Evolutionary conservation across 2,888 invertebrate genomes (phyloP), one percentile per base, ranked within the genome.

Genomic region (Bursaphelenchus okinawaensis): DNA sequence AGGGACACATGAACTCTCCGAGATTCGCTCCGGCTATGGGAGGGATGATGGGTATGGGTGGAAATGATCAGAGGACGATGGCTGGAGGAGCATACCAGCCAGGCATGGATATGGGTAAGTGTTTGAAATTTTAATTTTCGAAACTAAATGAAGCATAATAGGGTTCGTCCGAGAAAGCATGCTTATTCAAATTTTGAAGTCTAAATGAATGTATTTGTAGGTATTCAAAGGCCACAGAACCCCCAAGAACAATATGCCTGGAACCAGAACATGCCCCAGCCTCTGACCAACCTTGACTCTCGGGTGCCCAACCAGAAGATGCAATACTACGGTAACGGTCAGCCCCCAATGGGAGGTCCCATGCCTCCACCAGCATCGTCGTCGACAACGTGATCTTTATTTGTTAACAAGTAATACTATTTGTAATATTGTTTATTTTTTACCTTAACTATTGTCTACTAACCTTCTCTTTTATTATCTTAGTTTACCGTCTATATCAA

Each of bases 231-330:
- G n/a, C 16, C 3, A 12, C 40, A 16, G n/a, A 40, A 40, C 40
- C 65, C 22, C 50, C 58, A 67, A 22, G 57, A 66, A 8, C 66
- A 26, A 40, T 64, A 60, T 58, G 59, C 23, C 23, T 8, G 16
- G 9, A 26, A 16, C n/a, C 40, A 40, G 7, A 54, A 60, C 12
- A 69, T 68, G 58, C 89, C 92, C 22, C 90, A 90, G 83, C 92
- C 93, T 0, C 87, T 91, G 84, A 87, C 88, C 59, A 88, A 87
- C 79, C 85, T 88, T 83, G 89, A 89, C 68, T 85, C 86, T n/a
- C 89, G 89, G 83, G 88, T 89, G 87, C 89, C 87, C 29, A 87
- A 86, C 71, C 88, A 87, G 74, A 88, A 89, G 80, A 86, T 90
- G 75, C 89, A 89, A 79, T 91, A 90, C 85, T 59, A 59, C 27